phyloP scores from a whole-genome alignment of 2,797 vertebrate species.

The Manis javanica region DNA sequence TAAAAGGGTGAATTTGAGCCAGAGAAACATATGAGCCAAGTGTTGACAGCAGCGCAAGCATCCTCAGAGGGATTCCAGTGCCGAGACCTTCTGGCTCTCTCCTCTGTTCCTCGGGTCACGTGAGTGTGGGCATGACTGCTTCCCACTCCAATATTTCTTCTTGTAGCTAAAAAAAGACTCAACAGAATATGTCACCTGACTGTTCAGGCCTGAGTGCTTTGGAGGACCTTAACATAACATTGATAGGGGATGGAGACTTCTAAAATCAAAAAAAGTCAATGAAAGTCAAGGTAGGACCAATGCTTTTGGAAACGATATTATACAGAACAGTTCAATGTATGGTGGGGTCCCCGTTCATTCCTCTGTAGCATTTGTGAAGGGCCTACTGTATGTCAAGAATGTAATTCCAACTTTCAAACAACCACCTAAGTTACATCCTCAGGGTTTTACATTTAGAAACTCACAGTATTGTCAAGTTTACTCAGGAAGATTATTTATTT shows the following conservation, averaged over 20 bases:
- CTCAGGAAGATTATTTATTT: background rate
- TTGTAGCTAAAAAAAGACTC: background rate
- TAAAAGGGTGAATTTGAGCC: constrained; percentile 43
- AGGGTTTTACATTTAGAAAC: background rate
- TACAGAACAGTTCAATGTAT: background rate
- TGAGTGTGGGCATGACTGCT: background rate
- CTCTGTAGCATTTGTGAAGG: background rate
- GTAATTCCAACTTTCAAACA: background rate
- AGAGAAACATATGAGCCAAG: background rate
- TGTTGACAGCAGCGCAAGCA: constrained; percentile 40
- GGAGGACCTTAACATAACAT: background rate
- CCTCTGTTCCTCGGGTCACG: background rate
- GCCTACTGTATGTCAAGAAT: background rate
- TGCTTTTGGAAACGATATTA: background rate
- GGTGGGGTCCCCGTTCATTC: background rate
- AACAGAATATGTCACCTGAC: background rate
- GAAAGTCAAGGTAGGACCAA: background rate
- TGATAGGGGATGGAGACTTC: background rate
- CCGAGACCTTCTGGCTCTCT: background rate
- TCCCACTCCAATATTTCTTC: background rate
- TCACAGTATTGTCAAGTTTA: background rate
- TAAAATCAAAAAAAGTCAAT: background rate
- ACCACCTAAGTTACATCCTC: background rate
- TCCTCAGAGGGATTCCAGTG: background rate
- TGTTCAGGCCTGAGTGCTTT: background rate